Base-by-base conservation (phyloP, 35 echinoderm and acorn worm genomes). In the Nesometra sesokonis region DNA sequence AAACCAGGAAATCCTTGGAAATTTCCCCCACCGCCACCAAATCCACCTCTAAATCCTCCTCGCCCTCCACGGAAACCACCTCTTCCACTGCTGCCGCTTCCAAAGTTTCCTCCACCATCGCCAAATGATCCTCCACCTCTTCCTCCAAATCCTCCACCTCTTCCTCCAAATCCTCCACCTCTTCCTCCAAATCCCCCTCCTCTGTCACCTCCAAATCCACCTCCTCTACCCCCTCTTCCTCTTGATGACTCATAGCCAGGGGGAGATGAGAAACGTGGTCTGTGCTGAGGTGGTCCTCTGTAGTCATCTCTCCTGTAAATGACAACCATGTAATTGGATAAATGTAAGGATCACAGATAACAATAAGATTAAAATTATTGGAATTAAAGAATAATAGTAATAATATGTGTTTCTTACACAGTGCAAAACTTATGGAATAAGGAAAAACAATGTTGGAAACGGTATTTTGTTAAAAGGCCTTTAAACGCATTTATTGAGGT, bases 181-280 rank as follows among this genome's bases (percentile, higher is more conserved):
- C 88, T 36, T 31, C 43, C 31, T n/a, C 78, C 78, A 2, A 76
- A 76, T 21, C 84, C 78, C 3, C 77, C 0, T 80, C 89, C 78
- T 32, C 29, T 17, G 34, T 33, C 30, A 17, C 85, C 29, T 34
- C 91, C 77, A 21, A 83, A 31, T 11, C 90, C 88, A 57, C 90
- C 86, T 82, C 76, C n/a, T 30, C 57, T 46, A 34, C 88, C 84
- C 35, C 34, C 77, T 29, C 85, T 35, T 0, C 88, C 67, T 33
- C 91, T 80, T 34, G 33, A 35, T 21, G 32, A 35, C 11, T 82
- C 79, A 33, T 32, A 77, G 27, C 91, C 88, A 27, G 87, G 79
- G 30, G 91, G 91, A 9, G 32, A 47, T 4, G 87, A 89, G 35
- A 93, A 93, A 19, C 84, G 34, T 7, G 81, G 81, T 11, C 81